These are phyloP conservation scores for Macropis europaea DNA, from an alignment of 2,888 invertebrate species.

Conservation along the genomic window DNA sequence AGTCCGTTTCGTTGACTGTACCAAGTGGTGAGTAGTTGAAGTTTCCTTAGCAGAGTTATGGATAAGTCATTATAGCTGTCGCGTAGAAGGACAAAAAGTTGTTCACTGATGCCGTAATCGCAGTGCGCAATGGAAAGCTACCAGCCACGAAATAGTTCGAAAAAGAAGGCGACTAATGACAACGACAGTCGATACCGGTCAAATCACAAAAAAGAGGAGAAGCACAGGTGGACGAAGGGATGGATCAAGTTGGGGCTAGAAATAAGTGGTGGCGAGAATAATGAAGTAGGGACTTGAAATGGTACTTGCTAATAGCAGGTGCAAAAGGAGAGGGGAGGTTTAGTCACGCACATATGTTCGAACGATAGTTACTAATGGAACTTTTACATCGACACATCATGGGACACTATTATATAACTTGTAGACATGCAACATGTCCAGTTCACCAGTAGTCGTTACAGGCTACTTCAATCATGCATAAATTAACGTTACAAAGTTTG, in stretches of 20 bases:
- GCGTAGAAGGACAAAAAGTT: too few species aligned
- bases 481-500: background rate
- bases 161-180: too few species aligned
- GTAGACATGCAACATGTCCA: constrained; percentile 18
- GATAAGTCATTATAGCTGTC: too few species aligned
- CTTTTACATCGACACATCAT: constrained; percentile 29
- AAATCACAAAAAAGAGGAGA: constrained; percentile 5
- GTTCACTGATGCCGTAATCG: too few species aligned
- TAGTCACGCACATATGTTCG: constrained; percentile 58
- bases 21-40: too few species aligned
- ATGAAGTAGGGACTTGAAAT: constrained; percentile 55
- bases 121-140: too few species aligned
- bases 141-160: too few species aligned
- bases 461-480: background rate
- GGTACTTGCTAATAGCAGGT: constrained; percentile 54
- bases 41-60: too few species aligned
- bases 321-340: constrained; percentile 30
- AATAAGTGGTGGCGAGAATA: constrained; percentile 56
- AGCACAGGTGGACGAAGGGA: constrained; percentile 37
- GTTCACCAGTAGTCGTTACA: background rate
- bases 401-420: constrained; percentile 18
- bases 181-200: too few species aligned
- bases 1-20: too few species aligned
- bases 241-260: constrained; percentile 43
- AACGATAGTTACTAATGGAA: constrained; percentile 43